A percentile compares a stretch with the other conserved stretches of the same genome.
These are phyloP conservation scores for Anas platyrhynchos DNA, from an alignment of 2,113 vertebrate genomes.

Conservation along the genomic window DNA sequence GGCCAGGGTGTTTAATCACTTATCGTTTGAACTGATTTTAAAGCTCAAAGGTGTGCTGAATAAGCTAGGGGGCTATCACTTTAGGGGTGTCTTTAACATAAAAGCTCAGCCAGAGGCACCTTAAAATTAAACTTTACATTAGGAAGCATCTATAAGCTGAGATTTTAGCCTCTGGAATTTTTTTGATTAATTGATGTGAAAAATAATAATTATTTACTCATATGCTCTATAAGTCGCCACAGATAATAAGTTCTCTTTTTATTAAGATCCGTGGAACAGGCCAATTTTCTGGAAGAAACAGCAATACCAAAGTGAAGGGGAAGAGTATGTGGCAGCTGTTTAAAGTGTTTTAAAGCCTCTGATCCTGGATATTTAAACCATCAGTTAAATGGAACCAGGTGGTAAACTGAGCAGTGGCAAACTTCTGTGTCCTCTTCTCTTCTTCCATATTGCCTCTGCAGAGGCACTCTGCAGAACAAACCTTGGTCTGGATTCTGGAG, in stretches of 20 bases:
- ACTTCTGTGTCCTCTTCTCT: neutral
- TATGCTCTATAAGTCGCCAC: neutral
- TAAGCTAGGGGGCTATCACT: neutral
- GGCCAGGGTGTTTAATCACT: neutral
- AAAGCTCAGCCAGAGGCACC: neutral
- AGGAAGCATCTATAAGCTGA: neutral
- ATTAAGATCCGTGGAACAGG: neutral
- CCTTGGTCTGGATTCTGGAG: neutral
- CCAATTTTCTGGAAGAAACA: neutral
- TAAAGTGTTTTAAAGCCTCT: neutral
- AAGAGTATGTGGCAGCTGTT: neutral
- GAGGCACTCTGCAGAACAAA: neutral
- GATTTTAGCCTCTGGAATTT: neutral
- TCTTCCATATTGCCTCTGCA: accelerated
- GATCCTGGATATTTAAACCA: accelerated
- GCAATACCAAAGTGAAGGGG: neutral
- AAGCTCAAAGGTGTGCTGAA: neutral
- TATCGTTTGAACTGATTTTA: neutral
- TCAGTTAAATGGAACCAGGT: neutral
- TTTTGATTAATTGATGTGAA: neutral
- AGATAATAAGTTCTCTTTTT: neutral
- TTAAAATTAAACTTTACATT: neutral
- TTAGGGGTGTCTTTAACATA: neutral
- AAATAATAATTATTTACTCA: neutral
- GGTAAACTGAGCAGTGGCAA: neutral